Percentiles rank a stretch among this genome's conserved stretches.
Conservation (phyloP, 2,113 vertebrate genomes). For the Triplophysa dalaica region DNA sequence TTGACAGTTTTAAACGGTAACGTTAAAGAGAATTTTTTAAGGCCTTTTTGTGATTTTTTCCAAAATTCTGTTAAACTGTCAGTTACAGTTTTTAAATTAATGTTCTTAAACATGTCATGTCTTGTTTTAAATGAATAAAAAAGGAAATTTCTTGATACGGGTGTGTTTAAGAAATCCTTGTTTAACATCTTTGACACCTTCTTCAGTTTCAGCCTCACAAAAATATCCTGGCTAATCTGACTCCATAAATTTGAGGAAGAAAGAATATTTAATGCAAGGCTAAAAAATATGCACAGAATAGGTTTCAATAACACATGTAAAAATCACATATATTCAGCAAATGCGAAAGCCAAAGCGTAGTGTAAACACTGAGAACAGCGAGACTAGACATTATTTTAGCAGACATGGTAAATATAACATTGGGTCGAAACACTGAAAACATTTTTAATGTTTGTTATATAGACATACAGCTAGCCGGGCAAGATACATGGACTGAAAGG, state of each 20-base stretch:
- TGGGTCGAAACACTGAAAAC: not conserved
- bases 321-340: slow-evolving; percentile 13
- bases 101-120: too few species aligned
- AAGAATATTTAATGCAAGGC: not conserved
- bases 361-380: not conserved
- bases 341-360: not conserved
- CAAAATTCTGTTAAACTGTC: too few species aligned
- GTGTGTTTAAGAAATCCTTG: too few species aligned
- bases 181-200: too few species aligned
- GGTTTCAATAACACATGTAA: not conserved
- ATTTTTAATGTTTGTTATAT: slow-evolving; percentile 16
- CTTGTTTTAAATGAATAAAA: too few species aligned
- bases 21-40: too few species aligned
- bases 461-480: slow-evolving; percentile 19
- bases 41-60: too few species aligned
- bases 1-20: too few species aligned
- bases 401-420: slow-evolving; percentile 9
- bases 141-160: too few species aligned
- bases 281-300: not conserved
- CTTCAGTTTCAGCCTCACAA: too few species aligned
- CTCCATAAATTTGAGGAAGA: not conserved
- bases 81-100: too few species aligned
- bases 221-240: not conserved
- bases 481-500: slow-evolving; percentile 8
- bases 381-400: slow-evolving; percentile 24